Base-by-base conservation (phyloP, 2,888 invertebrate genomes). In the Digitonthophagus gazella region DNA sequence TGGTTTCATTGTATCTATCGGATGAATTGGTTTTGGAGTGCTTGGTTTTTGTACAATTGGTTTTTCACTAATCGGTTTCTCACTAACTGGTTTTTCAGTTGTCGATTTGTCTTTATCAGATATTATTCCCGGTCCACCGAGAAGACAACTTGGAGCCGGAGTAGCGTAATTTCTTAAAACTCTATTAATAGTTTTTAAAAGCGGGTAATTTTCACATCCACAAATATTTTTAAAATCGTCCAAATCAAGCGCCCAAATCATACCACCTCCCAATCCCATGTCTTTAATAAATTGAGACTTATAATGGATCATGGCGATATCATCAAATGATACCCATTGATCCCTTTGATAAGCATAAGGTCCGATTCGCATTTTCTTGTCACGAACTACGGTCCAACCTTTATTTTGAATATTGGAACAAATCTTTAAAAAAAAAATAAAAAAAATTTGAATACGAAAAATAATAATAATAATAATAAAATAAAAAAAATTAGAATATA, bases 321-420 rank as follows among this genome's bases (percentile, higher is more conserved):
- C 96, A 78, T 97, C 97, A 77, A 95, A 97, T 4, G 95, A 93
- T 3, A 96, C 96, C 96, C 96, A 97, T 77, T 97, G 96, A 79
- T 95, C 93, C 18, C 90, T 86, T 70, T 86, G 83, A 73, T 90
- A 91, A 0, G 96, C 94, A 78, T 95, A 96, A 0, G 96, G 96
- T 0, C 96, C 96, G 83, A 96, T 94, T 16, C 93, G 86, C 61
- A 93, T 91, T 66, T 91, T 87, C 0, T 89, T 86, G 78, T 96
- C 95, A 68, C 92, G 87, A 0, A 91, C 88, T 4, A 83, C 90
- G 54, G 87, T 87, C 93, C 95, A 95, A 1, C 91, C 91, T 69
- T 88, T 89, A 1, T 88, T 85, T 72, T 89, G 86, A 15, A 95
- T 88, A 74, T 92, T 90, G 65, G 91, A 88, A 77, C 96, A 96